Evolutionary conservation across 1,140 invertebrate genomes (phyloP), one percentile per base, ranked within the genome.

Genomic region (Ruditapes philippinarum): DNA sequence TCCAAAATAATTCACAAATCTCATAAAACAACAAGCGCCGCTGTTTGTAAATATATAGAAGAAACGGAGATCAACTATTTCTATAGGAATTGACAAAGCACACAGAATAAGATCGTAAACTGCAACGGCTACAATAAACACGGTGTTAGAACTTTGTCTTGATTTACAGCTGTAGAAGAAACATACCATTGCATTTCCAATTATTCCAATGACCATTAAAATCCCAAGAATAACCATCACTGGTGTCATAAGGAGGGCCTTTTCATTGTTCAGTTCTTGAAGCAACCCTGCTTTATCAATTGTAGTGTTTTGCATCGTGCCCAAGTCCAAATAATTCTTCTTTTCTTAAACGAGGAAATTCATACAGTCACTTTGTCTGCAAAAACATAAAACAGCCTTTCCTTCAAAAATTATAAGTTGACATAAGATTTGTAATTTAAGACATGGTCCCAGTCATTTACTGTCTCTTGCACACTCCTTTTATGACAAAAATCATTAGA

Each of bases 71-170:
- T 93, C 92, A 0, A 92, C 33, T 9, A 93, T 90, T 84, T 94
- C 93, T 38, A 91, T 88, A 0, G 93, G 93, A 57, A 94, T 89
- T 0, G 90, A 84, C 17, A 93, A 9, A 38, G 51, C 7, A 65
- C 92, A 93, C 28, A 70, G 81, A 17, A 92, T 60, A 0, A 93
- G 36, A 81, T 94, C 93, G 51, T 90, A 90, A n/a, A 90, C 60
- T 2, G 92, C 91, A 49, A 94, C 80, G 19, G 85, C 74, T 12
- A 92, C 65, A 76, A 94, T 91, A 84, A 92, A 94, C 14, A 89
- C n/a, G 5, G 36, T 54, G n/a, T 89, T 90, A 7, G 90, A n/a
- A 0, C n/a, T 70, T n/a, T 68, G 31, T 45, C 73, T 79, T 51
- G 88, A 70, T 40, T 80, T 81, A 25, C 40, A 49, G 12, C 51